Evolutionary conservation across 2,888 invertebrate species (phyloP), one percentile per base, ranked within the genome.

Genomic region (Megastigmus dorsalis): DNA sequence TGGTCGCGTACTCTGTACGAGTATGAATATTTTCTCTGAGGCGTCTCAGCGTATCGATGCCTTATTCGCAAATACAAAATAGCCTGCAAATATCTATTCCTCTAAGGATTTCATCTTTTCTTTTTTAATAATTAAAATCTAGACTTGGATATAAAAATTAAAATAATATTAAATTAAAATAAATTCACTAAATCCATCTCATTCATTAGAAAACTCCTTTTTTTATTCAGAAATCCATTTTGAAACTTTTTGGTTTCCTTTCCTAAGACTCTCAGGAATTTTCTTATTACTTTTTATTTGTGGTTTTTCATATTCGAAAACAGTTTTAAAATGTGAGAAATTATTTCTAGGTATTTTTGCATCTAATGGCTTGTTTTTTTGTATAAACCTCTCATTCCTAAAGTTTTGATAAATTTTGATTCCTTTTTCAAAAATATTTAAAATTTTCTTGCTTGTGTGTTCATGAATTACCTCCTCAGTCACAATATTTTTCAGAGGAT

Each of bases 211-310:
- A 23, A 69, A 20, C 10, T 15, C 60, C 10, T 62, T 38, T 1
- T 54, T 62, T 50, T 52, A 23, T 13, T 60, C n/a, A n/a, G 41
- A 23, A 43, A 18, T 23, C 43, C 28, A 55, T 30, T 67, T 30
- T 15, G n/a, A n/a, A 6, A 20, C 0, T 36, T 52, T 65, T 28
- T 67, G 1, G 30, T 55, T 55, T 15, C 23, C n/a, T 65, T 48
- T 18, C n/a, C n/a, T n/a, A n/a, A n/a, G n/a, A n/a, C n/a, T n/a
- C n/a, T n/a, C n/a, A n/a, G n/a, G n/a, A n/a, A n/a, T n/a, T n/a
- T n/a, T n/a, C n/a, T n/a, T n/a, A n/a, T n/a, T n/a, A n/a, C n/a
- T n/a, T n/a, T 1, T 18, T 3, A n/a, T 10, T 9, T 54, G 15
- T 67, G 43, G 0, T 30, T 30, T n/a, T 4, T 59, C 23, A 26